phyloP scores from a whole-genome alignment of 1,140 invertebrate genomes.

The Megathymus violae region DNA sequence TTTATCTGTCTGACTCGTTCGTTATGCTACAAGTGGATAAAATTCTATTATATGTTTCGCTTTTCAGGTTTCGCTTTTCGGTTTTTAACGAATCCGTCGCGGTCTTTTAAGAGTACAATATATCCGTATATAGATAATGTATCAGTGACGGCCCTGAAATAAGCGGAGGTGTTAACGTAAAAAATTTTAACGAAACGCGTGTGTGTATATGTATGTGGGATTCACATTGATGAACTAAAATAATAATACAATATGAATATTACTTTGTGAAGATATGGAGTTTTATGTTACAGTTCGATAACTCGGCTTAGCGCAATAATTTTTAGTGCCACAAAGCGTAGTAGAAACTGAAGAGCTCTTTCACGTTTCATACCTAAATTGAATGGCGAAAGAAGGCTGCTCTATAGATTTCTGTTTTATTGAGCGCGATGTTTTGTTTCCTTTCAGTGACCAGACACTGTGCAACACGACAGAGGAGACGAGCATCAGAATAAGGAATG shows the following conservation, averaged over 20 bases:
- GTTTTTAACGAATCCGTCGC: no score
- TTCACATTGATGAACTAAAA: no score
- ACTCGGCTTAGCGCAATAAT: neutral
- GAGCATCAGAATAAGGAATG: constrained; percentile 24
- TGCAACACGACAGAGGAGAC: constrained; percentile 6
- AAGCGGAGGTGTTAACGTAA: no score
- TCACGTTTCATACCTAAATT: constrained; percentile 20
- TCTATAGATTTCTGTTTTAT: constrained; percentile 27
- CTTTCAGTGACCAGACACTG: constrained; percentile 17
- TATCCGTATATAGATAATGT: no score
- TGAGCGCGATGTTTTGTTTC: constrained; percentile 23
- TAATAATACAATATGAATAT: neutral
- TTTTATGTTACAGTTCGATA: neutral
- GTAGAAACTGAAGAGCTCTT: constrained; percentile 20
- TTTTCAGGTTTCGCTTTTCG: no score
- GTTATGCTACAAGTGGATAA: no score
- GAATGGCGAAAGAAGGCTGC: constrained; percentile 11
- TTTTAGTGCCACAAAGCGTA: constrained; percentile 2
- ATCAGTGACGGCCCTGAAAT: no score
- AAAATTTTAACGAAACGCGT: no score
- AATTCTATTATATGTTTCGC: no score
- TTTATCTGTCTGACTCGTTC: no score
- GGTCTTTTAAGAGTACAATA: no score
- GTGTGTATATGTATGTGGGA: no score
- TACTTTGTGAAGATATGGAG: neutral